Conservation (phyloP, 2,113 vertebrate species). For the Varanus salvator region DNA sequence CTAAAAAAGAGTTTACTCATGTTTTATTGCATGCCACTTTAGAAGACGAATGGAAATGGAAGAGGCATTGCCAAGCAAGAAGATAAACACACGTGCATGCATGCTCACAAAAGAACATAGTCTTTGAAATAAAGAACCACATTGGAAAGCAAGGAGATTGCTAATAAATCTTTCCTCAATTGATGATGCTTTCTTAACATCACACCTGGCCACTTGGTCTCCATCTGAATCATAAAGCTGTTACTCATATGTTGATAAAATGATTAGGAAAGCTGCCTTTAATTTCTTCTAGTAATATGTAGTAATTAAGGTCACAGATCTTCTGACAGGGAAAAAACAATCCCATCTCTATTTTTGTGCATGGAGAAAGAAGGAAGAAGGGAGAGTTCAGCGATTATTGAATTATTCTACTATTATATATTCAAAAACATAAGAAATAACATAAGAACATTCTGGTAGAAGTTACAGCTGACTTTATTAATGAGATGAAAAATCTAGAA, state of each 20-base stretch:
- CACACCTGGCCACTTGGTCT: not conserved
- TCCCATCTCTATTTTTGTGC: not conserved
- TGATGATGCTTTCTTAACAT: not conserved
- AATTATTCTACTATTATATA: constrained; percentile 19
- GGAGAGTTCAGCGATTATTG: not conserved
- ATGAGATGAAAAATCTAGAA: constrained; percentile 51
- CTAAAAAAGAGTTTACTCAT: not conserved
- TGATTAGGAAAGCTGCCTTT: not conserved
- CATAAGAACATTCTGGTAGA: constrained; percentile 34
- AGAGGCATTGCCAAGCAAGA: no score
- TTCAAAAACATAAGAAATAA: constrained; percentile 16
- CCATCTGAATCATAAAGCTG: not conserved
- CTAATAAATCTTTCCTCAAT: not conserved
- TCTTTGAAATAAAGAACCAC: not conserved
- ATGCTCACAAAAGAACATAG: not conserved
- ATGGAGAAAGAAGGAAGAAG: not conserved
- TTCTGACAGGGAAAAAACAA: not conserved
- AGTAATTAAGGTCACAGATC: not conserved
- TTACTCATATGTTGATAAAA: no score
- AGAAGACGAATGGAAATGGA: not conserved
- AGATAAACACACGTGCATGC: not conserved
- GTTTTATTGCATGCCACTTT: not conserved
- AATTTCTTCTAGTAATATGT: not conserved
- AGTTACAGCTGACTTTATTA: constrained; percentile 49
- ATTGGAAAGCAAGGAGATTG: not conserved